Conservation (phyloP, 2,113 vertebrate species). For the Proteles cristata region DNA sequence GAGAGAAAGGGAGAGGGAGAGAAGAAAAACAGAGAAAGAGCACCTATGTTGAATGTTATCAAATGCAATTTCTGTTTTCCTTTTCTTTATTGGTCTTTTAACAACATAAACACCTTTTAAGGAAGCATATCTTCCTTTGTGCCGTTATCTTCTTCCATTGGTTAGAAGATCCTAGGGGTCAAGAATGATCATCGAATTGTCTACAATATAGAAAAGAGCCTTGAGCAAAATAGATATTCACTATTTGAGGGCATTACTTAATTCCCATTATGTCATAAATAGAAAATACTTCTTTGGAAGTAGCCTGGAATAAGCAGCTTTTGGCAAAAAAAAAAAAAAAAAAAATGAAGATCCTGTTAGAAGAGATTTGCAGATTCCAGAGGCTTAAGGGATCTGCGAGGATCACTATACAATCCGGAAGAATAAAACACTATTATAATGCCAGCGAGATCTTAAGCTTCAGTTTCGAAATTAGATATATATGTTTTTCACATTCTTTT, state of each 20-base stretch:
- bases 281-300: background rate
- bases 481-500: conserved; percentile 61
- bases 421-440: background rate
- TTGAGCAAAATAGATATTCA: background rate
- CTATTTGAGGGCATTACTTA: background rate
- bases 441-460: background rate
- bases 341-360: background rate
- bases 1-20: background rate
- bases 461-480: conserved; percentile 55
- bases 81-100: background rate
- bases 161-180: background rate
- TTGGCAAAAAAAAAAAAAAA: background rate
- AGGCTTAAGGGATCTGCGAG: background rate
- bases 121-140: background rate
- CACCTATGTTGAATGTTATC: background rate
- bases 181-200: background rate
- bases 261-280: background rate
- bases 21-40: background rate
- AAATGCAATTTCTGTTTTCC: background rate
- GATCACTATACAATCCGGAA: background rate
- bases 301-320: background rate
- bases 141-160: background rate
- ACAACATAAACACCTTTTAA: background rate
- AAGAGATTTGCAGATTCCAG: background rate
- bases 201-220: background rate